Evolutionary conservation across 2,113 vertebrate species (phyloP).

Genomic region (Dicentrarchus labrax): DNA sequence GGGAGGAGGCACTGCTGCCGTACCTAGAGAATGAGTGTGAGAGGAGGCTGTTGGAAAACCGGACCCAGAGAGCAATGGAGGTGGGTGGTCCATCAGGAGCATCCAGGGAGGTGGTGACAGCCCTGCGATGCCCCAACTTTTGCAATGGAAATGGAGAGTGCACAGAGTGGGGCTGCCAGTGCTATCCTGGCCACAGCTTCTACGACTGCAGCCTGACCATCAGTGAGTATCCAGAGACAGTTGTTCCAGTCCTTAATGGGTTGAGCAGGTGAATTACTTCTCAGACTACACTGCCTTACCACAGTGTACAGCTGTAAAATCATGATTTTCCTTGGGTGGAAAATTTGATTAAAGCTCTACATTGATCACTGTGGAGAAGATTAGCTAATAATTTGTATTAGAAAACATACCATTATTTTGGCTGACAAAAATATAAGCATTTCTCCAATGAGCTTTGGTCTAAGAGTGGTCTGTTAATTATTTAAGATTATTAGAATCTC

Average conservation of each 20-base stretch:
- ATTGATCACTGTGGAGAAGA: background rate
- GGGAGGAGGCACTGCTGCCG: slow-evolving; percentile 82
- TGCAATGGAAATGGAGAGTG: slow-evolving; percentile 84
- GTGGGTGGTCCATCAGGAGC: slow-evolving; percentile 17
- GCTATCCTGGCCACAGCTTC: slow-evolving; percentile 81
- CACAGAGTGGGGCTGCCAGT: slow-evolving; percentile 85
- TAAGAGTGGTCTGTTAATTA: too few species aligned
- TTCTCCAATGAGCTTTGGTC: too few species aligned
- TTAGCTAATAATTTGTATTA: too few species aligned
- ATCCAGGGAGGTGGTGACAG: slow-evolving; percentile 68
- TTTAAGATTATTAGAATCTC: too few species aligned
- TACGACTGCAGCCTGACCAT: slow-evolving; percentile 84
- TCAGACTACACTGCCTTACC: background rate
- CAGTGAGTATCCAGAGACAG: slow-evolving; percentile 69
- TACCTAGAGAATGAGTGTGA: slow-evolving; percentile 90
- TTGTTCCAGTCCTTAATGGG: background rate
- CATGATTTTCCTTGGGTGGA: background rate
- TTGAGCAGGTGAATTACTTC: background rate
- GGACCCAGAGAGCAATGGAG: slow-evolving; percentile 52
- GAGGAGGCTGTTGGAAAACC: slow-evolving; percentile 81
- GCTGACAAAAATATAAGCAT: too few species aligned
- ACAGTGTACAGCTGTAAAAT: background rate
- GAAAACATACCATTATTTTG: too few species aligned
- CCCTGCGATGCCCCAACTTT: slow-evolving; percentile 84
- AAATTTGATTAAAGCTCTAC: background rate